Evolutionary conservation across 2,888 invertebrate species (phyloP).

Genomic region (Entomobrya proxima): DNA sequence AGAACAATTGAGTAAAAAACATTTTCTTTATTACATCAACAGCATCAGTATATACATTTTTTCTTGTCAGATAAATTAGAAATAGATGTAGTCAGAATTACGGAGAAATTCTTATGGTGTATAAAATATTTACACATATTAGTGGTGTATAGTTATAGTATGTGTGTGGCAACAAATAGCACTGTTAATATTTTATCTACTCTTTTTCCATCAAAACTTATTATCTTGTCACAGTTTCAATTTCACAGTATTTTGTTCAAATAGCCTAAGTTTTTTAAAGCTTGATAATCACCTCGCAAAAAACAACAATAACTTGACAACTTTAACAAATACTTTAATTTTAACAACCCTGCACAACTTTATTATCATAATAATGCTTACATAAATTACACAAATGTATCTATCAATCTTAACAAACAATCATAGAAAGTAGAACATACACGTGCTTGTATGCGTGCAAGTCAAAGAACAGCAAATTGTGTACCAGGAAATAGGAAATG

Average conservation of each 20-base stretch:
- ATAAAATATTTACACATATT: too few relatives aligned
- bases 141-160: too few relatives aligned
- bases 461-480: too few relatives aligned
- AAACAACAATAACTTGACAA: neutral
- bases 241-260: neutral
- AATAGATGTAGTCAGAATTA: too few relatives aligned
- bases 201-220: too few relatives aligned
- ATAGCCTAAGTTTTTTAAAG: neutral
- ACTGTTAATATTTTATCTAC: neutral
- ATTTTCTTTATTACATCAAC: neutral
- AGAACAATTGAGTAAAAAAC: neutral
- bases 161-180: constrained; percentile 17
- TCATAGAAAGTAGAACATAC: too few relatives aligned
- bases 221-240: neutral
- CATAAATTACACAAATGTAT: too few relatives aligned
- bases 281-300: neutral
- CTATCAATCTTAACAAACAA: too few relatives aligned
- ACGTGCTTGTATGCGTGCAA: too few relatives aligned
- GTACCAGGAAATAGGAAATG: too few relatives aligned
- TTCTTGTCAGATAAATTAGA: neutral
- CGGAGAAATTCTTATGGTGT: too few relatives aligned
- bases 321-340: neutral
- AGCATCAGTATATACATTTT: neutral
- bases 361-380: neutral
- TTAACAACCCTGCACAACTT: neutral